A percentile compares a stretch with the other conserved stretches of the same genome.
Evolutionary conservation across 2,888 invertebrate species (phyloP).

Genomic region (Micoletzkya japonica): DNA sequence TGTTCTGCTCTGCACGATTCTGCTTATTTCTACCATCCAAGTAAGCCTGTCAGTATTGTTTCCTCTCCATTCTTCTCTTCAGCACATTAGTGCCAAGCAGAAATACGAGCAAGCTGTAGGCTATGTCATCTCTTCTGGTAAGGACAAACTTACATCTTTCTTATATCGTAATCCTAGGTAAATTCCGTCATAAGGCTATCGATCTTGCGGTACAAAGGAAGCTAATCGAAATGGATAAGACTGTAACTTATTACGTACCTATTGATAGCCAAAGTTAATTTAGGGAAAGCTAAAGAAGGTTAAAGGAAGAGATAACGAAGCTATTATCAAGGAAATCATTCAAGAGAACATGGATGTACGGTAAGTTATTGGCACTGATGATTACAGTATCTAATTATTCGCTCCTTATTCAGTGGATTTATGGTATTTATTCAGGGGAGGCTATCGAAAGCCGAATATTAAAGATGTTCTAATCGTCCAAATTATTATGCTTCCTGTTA

Average conservation of each 20-base stretch:
- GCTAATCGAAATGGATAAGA: slow-evolving; percentile 43
- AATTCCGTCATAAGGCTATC: slow-evolving; percentile 69
- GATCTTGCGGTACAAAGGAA: slow-evolving; percentile 72
- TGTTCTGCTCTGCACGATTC: slow-evolving; percentile 81
- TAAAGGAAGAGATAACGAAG: slow-evolving; percentile 76
- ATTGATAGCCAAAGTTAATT: slow-evolving; percentile 16
- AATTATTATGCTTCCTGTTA: slow-evolving; percentile 79
- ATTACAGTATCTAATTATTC: not conserved
- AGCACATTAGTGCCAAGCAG: slow-evolving; percentile 69
- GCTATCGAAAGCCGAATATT: slow-evolving; percentile 82
- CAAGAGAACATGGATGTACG: slow-evolving; percentile 89
- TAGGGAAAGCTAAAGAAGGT: slow-evolving; percentile 57
- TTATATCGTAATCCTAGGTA: slow-evolving; percentile 44
- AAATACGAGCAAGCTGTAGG: slow-evolving; percentile 80
- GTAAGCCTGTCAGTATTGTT: slow-evolving; percentile 63
- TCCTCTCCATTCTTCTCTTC: slow-evolving; percentile 36
- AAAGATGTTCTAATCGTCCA: slow-evolving; percentile 82
- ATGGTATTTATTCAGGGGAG: slow-evolving; percentile 72
- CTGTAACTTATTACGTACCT: not conserved
- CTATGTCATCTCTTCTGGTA: slow-evolving; percentile 68
- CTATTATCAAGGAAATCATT: slow-evolving; percentile 79
- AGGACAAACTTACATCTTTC: slow-evolving; percentile 19
- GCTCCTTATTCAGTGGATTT: not conserved
- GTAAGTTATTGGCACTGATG: slow-evolving; percentile 50
- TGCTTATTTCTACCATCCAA: slow-evolving; percentile 83